Percentiles rank a stretch among this genome's conserved stretches.
phyloP scores from a whole-genome alignment of 1,140 invertebrate genomes.

The Leptonema lineaticorne region DNA sequence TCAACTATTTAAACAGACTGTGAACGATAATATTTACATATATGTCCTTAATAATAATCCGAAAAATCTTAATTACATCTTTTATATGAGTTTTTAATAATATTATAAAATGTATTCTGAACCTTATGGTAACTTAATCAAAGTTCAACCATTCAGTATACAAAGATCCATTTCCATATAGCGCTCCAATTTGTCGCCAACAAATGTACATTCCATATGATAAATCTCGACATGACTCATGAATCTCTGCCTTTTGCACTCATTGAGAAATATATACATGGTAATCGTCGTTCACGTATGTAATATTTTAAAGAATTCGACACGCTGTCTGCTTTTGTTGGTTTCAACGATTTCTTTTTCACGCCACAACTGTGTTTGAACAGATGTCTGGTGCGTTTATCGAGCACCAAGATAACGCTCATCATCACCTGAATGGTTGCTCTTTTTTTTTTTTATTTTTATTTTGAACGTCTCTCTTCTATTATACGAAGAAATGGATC shows the following conservation, averaged over 20 bases:
- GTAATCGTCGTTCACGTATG: neutral
- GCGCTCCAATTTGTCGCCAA: too few species aligned
- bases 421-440: neutral
- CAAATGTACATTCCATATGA: neutral
- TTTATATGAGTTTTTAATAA: too few species aligned
- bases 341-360: neutral
- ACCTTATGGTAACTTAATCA: too few species aligned
- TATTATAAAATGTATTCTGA: too few species aligned
- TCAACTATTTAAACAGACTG: too few species aligned
- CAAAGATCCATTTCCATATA: too few species aligned
- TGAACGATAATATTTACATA: too few species aligned
- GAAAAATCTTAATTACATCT: too few species aligned
- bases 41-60: too few species aligned
- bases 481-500: neutral
- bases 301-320: neutral
- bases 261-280: neutral
- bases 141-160: too few species aligned
- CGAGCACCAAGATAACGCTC: neutral
- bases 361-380: constrained; percentile 9
- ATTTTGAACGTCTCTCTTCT: too few species aligned
- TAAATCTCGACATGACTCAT: neutral
- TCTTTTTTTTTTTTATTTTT: neutral
- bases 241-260: neutral
- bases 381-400: neutral
- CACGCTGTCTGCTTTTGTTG: neutral